Evolutionary conservation across 2,113 vertebrate genomes (phyloP).

Genomic region (Catharus bicknelli): DNA sequence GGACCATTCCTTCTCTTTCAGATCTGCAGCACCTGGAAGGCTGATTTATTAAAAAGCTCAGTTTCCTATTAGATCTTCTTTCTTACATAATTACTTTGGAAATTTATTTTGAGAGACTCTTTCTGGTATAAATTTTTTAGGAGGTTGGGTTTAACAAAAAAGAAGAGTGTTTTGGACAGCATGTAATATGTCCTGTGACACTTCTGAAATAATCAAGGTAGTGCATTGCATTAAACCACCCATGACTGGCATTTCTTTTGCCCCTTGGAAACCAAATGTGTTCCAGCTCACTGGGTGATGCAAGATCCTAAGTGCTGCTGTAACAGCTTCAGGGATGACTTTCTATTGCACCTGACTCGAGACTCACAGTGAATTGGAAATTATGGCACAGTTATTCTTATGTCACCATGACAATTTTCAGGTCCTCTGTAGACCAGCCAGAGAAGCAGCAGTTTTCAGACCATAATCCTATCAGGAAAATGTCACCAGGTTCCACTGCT

Average conservation of each 20-base stretch:
- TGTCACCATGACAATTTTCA: background rate
- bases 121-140: background rate
- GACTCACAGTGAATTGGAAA: background rate
- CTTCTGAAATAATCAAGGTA: background rate
- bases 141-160: background rate
- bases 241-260: background rate
- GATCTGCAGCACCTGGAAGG: slow-evolving; percentile 37
- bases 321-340: background rate
- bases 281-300: background rate
- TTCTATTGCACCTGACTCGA: background rate
- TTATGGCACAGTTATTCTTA: background rate
- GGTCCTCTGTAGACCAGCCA: background rate
- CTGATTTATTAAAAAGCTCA: slow-evolving; percentile 61
- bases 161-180: background rate
- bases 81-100: slow-evolving; percentile 25
- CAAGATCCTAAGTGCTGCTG: background rate
- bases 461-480: background rate
- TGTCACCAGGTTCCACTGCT: background rate
- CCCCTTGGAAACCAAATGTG: background rate
- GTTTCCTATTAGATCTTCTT: slow-evolving; percentile 25
- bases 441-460: slow-evolving; percentile 2
- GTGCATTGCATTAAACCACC: background rate
- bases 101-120: slow-evolving; percentile 32
- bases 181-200: rapidly evolving
- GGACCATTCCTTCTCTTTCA: slow-evolving; percentile 49